Percentiles rank a stretch among this genome's conserved stretches.
phyloP scores from a whole-genome alignment of 1,140 invertebrate species.

The Hestina assimilis region DNA sequence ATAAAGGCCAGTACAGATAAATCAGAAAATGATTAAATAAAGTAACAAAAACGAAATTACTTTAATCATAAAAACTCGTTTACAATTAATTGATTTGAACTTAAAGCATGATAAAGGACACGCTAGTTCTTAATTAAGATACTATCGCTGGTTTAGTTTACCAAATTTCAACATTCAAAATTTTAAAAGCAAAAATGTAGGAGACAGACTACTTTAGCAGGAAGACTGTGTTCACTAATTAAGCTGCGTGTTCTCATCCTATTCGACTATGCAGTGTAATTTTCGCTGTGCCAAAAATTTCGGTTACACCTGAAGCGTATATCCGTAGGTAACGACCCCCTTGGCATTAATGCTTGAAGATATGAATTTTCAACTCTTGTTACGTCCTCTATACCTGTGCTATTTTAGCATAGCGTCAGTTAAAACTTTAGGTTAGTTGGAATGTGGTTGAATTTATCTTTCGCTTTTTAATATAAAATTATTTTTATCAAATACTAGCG shows the following conservation, averaged over 20 bases:
- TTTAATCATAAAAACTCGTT: no score
- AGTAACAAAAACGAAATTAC: no score
- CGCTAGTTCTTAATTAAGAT: neutral
- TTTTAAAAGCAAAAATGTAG: conserved; percentile 13
- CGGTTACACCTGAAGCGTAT: conserved; percentile 5
- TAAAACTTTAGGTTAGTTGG: conserved; percentile 40
- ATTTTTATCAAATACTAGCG: neutral
- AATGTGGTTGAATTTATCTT: neutral
- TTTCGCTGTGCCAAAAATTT: conserved; percentile 10
- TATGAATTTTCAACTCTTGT: conserved; percentile 6
- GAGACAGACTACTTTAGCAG: conserved; percentile 11
- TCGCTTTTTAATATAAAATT: neutral
- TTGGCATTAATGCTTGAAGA: conserved; percentile 10
- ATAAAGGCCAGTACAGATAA: no score
- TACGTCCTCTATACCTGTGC: conserved; percentile 22
- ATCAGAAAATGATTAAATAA: no score
- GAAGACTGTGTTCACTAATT: conserved; percentile 21
- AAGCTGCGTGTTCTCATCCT: conserved; percentile 10
- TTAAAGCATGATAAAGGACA: neutral
- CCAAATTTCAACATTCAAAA: conserved; percentile 9
- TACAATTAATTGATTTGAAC: no score
- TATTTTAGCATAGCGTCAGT: conserved; percentile 27
- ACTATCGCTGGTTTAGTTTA: neutral
- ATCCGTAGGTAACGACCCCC: neutral
- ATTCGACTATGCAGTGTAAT: conserved; percentile 16